These are phyloP conservation scores for Hippocampus barbouri DNA, from an alignment of 2,113 vertebrate genomes.

Conservation along the genomic window DNA sequence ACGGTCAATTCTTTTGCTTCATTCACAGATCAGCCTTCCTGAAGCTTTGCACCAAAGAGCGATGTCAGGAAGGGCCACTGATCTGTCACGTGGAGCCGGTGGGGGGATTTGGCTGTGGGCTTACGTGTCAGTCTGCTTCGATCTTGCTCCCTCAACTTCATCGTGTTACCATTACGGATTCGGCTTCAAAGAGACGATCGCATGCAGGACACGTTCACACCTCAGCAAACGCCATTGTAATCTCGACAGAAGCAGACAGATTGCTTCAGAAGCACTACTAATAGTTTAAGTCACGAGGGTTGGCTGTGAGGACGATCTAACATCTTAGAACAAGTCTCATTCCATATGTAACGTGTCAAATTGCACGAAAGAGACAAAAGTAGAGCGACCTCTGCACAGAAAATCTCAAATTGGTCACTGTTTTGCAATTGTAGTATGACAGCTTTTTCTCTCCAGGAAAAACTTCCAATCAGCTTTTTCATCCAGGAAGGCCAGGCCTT, in stretches of 20 bases:
- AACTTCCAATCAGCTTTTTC: background rate
- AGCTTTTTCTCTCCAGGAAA: too few species aligned
- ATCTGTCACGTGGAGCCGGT: conserved; percentile 48
- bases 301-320: conserved; percentile 7
- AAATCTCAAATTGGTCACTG: background rate
- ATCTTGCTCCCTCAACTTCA: conserved; percentile 62
- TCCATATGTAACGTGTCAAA: background rate
- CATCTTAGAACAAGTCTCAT: conserved; percentile 27
- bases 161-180: conserved; percentile 40
- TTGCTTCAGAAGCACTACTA: conserved; percentile 8
- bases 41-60: background rate
- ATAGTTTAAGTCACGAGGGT: conserved; percentile 27
- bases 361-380: background rate
- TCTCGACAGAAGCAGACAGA: conserved; percentile 18
- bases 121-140: conserved; percentile 61
- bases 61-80: conserved; percentile 20
- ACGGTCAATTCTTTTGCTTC: background rate
- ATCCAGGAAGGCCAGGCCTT: background rate
- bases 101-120: conserved; percentile 59
- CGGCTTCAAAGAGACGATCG: conserved; percentile 38
- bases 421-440: too few species aligned
- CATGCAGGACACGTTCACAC: conserved; percentile 23
- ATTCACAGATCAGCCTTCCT: background rate
- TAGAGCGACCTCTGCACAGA: background rate
- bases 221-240: conserved; percentile 37